Percentiles rank a stretch among this genome's conserved stretches.
Conservation (phyloP, 2,888 invertebrate genomes). For the Tetragnatha montana region DNA sequence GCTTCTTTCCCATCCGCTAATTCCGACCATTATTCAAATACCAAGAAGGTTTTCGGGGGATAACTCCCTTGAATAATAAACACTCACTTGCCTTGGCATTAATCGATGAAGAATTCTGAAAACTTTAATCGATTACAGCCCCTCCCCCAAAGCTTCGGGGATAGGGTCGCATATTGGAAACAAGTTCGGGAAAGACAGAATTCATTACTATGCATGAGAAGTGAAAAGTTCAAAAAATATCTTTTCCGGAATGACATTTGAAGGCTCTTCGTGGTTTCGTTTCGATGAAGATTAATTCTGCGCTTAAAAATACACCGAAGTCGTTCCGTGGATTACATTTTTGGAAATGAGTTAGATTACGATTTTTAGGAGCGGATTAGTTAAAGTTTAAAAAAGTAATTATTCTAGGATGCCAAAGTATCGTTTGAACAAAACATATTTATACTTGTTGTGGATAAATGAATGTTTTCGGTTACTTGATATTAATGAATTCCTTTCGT, state of each 20-base stretch:
- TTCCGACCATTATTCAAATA: constrained; percentile 3
- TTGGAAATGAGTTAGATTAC: constrained; percentile 26
- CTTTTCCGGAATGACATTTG: constrained; percentile 37
- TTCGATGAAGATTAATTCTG: constrained; percentile 6
- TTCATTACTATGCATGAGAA: constrained; percentile 42
- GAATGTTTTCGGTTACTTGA: too few species aligned
- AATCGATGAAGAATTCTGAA: constrained; percentile 43
- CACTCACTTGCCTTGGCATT: constrained; percentile 29
- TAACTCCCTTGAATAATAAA: constrained; percentile 45
- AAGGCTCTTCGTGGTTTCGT: not conserved
- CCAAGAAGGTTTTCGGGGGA: constrained; percentile 33
- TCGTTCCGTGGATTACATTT: constrained; percentile 27
- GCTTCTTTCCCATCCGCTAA: not conserved
- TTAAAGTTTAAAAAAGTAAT: not conserved
- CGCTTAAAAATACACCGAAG: not conserved
- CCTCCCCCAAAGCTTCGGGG: not conserved
- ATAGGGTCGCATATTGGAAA: constrained; percentile 47
- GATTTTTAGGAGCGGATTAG: not conserved
- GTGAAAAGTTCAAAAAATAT: constrained; percentile 35
- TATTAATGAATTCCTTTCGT: too few species aligned
- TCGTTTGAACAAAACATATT: not conserved
- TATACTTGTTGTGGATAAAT: not conserved
- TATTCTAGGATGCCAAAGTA: not conserved
- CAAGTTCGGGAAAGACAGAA: constrained; percentile 23
- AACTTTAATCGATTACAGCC: constrained; percentile 29